Conservation (phyloP, 1,140 invertebrate genomes). For the Drosophila punjabiensis region DNA sequence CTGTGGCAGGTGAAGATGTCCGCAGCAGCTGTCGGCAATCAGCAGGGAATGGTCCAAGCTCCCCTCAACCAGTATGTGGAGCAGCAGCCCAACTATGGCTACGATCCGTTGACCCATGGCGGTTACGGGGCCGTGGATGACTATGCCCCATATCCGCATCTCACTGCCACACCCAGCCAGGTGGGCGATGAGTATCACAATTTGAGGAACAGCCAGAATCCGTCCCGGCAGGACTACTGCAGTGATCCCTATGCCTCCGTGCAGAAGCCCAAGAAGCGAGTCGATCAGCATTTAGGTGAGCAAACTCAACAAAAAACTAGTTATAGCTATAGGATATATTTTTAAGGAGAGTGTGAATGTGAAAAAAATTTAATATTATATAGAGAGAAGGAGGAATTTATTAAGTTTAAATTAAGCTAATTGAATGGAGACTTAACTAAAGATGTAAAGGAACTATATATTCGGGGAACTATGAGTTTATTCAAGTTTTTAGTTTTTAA, state of each 20-base stretch:
- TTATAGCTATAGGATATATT: not conserved
- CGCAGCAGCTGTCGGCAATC: slow-evolving; percentile 88
- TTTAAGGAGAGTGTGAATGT: not conserved
- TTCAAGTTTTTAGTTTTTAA: not conserved
- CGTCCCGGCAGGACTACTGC: slow-evolving; percentile 93
- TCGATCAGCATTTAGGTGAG: slow-evolving; percentile 92
- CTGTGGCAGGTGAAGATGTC: slow-evolving; percentile 97
- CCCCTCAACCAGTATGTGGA: slow-evolving; percentile 87
- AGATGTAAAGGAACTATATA: not conserved
- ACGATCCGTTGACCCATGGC: slow-evolving; percentile 92
- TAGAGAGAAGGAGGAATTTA: no score
- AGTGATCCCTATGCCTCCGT: slow-evolving; percentile 94
- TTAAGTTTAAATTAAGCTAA: not conserved
- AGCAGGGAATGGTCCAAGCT: slow-evolving; percentile 86
- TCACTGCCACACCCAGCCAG: slow-evolving; percentile 89
- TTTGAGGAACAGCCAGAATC: slow-evolving; percentile 91
- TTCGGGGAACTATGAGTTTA: not conserved
- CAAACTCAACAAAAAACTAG: slow-evolving; percentile 31
- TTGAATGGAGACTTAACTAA: not conserved
- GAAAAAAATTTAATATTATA: not conserved
- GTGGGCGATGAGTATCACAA: slow-evolving; percentile 89
- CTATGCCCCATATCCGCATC: slow-evolving; percentile 93
- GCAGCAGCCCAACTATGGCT: slow-evolving; percentile 89
- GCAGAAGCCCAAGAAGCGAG: slow-evolving; percentile 93
- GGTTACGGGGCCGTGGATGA: slow-evolving; percentile 94